Evolutionary conservation across 2,113 vertebrate genomes (phyloP), one percentile per base, ranked within the genome.

Genomic region (Neolamprologus kungweensis): DNA sequence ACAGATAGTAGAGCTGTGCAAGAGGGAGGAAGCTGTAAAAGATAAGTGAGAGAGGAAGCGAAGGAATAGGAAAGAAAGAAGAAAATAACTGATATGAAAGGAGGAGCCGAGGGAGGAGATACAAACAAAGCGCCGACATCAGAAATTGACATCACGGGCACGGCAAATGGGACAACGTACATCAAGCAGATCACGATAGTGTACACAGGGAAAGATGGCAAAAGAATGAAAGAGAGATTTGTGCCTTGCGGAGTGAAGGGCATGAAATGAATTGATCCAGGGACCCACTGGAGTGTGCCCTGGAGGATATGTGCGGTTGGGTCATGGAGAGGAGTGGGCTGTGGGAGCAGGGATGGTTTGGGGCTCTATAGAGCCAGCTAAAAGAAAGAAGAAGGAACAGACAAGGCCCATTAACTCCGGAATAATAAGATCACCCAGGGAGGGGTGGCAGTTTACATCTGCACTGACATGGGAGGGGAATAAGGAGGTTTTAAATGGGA

Each of bases 321-420:
- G 92, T 91, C 88, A 88, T 84, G 75, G 21, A 85, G 85, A 54
- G 58, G 83, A 88, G 88, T 82, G 85, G 86, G 85, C 82, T 42
- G 86, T 23, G 80, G 90, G 63, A 91, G 71, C 87, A 75, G 73
- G 89, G 80, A 37, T 63, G 81, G 65, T 51, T 87, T 42, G 86
- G 40, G 60, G 42, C 87, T 91, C 85, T 81, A 88, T 80, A 83
- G 89, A 92, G 87, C 47, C 40, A 8, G 91, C 87, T 81, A 63
- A 78, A 90, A 86, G 79, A 81, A 87, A 80, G 82, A 88, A 89
- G 85, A 87, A 53, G 89, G 89, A 90, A 87, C 57, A 50, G 94
- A 95, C 91, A 93, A 92, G 94, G 94, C 73, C 93, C 95, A 96
- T 96, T 95, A 95, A 94, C 87, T 85, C 90, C 45, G 87, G 37